phyloP scores from a whole-genome alignment of 2,888 invertebrate genomes.

The Dasypogon diadema region DNA sequence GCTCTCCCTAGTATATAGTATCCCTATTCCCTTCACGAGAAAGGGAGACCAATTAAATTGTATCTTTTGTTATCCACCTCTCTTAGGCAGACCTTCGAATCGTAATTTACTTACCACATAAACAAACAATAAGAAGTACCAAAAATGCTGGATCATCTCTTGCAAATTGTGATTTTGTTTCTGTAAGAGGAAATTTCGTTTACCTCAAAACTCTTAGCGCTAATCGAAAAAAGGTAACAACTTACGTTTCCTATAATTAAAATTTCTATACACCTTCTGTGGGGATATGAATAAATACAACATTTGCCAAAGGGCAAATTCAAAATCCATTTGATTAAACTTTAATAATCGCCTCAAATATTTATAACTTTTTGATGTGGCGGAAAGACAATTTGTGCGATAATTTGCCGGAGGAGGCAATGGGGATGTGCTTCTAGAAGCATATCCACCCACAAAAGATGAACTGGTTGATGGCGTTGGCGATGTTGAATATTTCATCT shows the following conservation, averaged over 20 bases:
- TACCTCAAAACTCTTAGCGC: background rate
- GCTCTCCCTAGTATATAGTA: too few relatives aligned
- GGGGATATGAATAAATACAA: constrained; percentile 92
- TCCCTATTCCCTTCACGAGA: too few relatives aligned
- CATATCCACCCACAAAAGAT: constrained; percentile 62
- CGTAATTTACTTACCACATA: constrained; percentile 77
- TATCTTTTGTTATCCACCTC: too few relatives aligned
- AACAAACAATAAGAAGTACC: constrained; percentile 87
- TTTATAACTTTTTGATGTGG: constrained; percentile 89
- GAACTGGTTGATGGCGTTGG: constrained; percentile 71
- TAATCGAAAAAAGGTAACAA: background rate
- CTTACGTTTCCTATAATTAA: constrained; percentile 97
- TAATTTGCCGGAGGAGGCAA: constrained; percentile 78
- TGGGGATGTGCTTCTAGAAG: constrained; percentile 74
- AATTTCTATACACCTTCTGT: constrained; percentile 97
- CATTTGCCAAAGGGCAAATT: constrained; percentile 99
- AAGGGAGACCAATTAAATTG: too few relatives aligned
- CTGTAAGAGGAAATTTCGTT: constrained; percentile 71
- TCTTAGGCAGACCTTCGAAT: too few relatives aligned
- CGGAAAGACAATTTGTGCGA: constrained; percentile 81
- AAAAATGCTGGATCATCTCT: constrained; percentile 99
- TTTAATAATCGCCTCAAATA: constrained; percentile 86
- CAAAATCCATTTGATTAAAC: constrained; percentile 99
- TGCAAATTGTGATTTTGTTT: constrained; percentile 98
- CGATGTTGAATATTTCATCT: constrained; percentile 75